Conservation (phyloP, 1,140 invertebrate genomes). For the Triops longicaudatus region DNA sequence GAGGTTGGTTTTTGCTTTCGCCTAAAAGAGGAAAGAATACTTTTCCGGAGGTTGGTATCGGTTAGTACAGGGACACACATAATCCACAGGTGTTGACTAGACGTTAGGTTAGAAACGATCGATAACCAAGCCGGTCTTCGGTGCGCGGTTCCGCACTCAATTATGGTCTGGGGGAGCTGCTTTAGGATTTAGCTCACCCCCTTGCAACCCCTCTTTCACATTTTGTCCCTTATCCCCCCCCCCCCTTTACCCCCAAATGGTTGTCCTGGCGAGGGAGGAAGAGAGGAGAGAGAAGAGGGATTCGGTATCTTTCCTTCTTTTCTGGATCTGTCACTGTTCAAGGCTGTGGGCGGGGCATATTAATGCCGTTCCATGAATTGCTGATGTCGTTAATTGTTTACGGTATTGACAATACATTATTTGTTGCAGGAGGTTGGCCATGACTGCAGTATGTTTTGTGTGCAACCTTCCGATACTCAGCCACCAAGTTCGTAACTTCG, state of each 20-base stretch:
- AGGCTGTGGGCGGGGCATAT: too few relatives aligned
- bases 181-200: not conserved
- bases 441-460: constrained; percentile 65
- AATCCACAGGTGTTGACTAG: constrained; percentile 14
- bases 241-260: not conserved
- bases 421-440: constrained; percentile 1
- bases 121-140: constrained; percentile 14
- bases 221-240: not conserved
- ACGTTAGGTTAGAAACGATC: constrained; percentile 10
- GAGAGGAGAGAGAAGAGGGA: too few relatives aligned
- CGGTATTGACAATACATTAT: too few relatives aligned
- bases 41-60: not conserved
- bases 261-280: too few relatives aligned
- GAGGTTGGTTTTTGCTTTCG: too few relatives aligned
- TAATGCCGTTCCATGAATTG: too few relatives aligned
- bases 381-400: too few relatives aligned
- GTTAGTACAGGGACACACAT: not conserved
- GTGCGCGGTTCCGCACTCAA: constrained; percentile 13
- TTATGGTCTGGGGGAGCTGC: constrained; percentile 3
- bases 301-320: too few relatives aligned
- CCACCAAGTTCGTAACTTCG: constrained; percentile 51
- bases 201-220: too few relatives aligned
- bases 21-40: too few relatives aligned
- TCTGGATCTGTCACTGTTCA: too few relatives aligned
- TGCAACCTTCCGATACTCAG: constrained; percentile 89